These are phyloP conservation scores for Leucophora obtusa DNA, from an alignment of 2,888 invertebrate species.

Conservation along the genomic window DNA sequence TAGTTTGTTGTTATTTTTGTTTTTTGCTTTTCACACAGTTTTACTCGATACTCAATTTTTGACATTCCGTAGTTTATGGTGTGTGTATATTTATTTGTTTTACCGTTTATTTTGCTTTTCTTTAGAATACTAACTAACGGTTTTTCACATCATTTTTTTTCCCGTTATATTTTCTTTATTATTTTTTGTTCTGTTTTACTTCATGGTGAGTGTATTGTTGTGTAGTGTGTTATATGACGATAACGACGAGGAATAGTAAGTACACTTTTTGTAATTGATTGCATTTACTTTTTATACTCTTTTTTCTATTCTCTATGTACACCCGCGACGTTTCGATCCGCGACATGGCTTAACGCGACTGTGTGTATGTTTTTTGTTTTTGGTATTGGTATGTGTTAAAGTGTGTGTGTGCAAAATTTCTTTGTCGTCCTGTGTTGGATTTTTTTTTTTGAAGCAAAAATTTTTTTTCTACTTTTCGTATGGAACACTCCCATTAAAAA, in stretches of 20 bases:
- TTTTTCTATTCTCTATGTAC: constrained; percentile 66
- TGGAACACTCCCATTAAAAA: constrained; percentile 60
- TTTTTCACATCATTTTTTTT: neutral
- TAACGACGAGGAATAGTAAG: neutral
- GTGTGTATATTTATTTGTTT: constrained; percentile 10
- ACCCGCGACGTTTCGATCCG: constrained; percentile 69
- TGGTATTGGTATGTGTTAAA: constrained; percentile 2
- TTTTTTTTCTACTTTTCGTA: constrained; percentile 51
- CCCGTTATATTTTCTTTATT: constrained; percentile 11
- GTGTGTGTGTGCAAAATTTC: constrained; percentile 67
- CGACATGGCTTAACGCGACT: constrained; percentile 64
- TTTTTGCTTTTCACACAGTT: constrained; percentile 27
- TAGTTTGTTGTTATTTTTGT: constrained; percentile 40
- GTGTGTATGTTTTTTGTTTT: constrained; percentile 1
- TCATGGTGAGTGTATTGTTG: constrained; percentile 14
- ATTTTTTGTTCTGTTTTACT: constrained; percentile 8
- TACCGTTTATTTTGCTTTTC: constrained; percentile 35
- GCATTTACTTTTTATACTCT: constrained; percentile 64
- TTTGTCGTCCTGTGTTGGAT: constrained; percentile 66
- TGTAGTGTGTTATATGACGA: constrained; percentile 22
- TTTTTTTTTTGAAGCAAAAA: constrained; percentile 31
- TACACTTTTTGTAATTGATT: constrained; percentile 61
- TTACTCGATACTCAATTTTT: constrained; percentile 34
- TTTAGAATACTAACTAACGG: constrained; percentile 1
- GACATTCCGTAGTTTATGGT: constrained; percentile 51